phyloP scores from a whole-genome alignment of 2,888 invertebrate species.

The Entomobrya multifasciata region DNA sequence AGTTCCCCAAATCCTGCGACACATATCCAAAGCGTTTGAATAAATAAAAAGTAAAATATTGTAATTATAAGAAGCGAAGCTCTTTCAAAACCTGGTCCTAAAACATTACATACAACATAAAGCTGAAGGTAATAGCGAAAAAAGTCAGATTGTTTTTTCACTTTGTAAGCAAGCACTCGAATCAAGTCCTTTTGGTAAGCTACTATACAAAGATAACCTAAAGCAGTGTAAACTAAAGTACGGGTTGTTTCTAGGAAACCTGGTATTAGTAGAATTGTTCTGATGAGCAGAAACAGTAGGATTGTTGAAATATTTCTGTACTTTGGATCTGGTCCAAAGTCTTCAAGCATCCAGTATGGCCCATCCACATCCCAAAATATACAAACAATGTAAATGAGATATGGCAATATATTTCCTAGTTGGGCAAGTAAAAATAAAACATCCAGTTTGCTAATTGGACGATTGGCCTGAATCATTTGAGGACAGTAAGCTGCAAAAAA shows the following conservation, averaged over 20 bases:
- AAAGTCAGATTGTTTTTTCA: background rate
- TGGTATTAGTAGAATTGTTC: constrained; percentile 2
- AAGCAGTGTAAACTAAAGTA: background rate
- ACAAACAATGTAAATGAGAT: background rate
- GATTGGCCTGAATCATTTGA: background rate
- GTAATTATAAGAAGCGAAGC: background rate
- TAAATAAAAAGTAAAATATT: background rate
- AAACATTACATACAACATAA: background rate
- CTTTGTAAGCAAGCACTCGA: background rate
- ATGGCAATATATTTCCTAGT: background rate
- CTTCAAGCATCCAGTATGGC: constrained; percentile 27
- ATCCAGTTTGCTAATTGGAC: background rate
- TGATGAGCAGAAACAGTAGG: background rate
- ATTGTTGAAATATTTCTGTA: background rate
- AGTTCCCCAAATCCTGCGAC: background rate
- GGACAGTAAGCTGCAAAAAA: background rate
- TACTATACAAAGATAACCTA: background rate
- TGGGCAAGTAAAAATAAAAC: background rate
- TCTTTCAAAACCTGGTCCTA: background rate
- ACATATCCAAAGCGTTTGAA: background rate
- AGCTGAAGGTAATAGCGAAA: background rate
- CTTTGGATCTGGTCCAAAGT: background rate
- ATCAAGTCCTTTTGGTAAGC: background rate
- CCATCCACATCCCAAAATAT: constrained; percentile 19
- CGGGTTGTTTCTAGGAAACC: constrained; percentile 31